Base-by-base conservation (phyloP, 2,888 invertebrate species). In the Yponomeuta evonymella region DNA sequence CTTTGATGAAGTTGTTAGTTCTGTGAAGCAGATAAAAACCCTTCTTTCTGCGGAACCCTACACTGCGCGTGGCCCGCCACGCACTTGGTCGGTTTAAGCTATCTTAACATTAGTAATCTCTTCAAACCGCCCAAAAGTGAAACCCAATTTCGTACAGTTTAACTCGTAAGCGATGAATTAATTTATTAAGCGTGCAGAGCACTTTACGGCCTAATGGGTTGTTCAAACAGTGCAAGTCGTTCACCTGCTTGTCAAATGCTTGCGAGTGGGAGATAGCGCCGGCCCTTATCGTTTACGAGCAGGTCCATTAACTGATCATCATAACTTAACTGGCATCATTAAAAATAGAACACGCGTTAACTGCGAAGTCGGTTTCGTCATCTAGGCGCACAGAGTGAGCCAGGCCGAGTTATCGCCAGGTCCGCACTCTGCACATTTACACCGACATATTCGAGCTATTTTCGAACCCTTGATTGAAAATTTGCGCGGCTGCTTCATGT, bases 191-290 rank as follows among this genome's bases (percentile, higher is more conserved):
- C 12, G 51, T 58, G 51, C 15, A 58, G 15, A 58, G 51, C 51
- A 58, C 51, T 69, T 33, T 51, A 51, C 23, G 36, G 72, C 79
- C 80, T 82, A 83, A 83, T 81, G 79, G 81, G 76, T 82, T 74
- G 80, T 79, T 78, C 78, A 81, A 83, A 85, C 82, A 83, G 75
- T 75, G 76, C 78, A 79, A 84, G 82, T 86, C 85, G 79, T 83
- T 85, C 85, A 88, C 89, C 86, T 87, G 85, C 78, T 78, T 80
- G 83, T 80, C 81, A 67, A 67, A 67, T 36, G 67, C 43, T 10
- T 67, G 67, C 29, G n/a, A 58, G 29, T 65, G 33, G 29, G 33
- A 83, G 81, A 78, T 75, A 75, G 72, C 43, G 69, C 30, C 29
- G 51, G 51, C 51, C 51, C 51, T 58, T 58, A 58, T 58, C 51